Evolutionary conservation across 2,797 vertebrate species (phyloP).

Genomic region (Picus viridis): DNA sequence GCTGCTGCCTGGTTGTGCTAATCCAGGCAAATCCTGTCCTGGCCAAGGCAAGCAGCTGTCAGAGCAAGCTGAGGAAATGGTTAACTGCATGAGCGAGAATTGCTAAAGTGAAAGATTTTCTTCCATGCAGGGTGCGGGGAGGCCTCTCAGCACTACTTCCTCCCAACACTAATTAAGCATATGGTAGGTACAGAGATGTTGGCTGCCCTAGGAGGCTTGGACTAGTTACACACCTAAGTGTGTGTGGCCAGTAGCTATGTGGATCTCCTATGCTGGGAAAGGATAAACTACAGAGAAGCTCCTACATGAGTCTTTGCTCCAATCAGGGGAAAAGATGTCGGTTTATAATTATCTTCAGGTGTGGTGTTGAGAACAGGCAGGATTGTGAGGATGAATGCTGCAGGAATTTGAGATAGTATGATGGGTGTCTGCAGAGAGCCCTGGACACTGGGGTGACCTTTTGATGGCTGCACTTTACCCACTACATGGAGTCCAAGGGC

Average conservation of each 20-base stretch:
- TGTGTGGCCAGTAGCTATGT: not conserved
- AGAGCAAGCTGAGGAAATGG: not conserved
- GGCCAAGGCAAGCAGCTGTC: not conserved
- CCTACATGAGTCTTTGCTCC: not conserved
- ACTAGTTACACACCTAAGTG: not conserved
- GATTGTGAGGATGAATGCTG: not conserved
- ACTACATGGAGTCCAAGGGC: fast-evolving
- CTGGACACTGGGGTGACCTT: not conserved
- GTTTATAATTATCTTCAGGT: not conserved
- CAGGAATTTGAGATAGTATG: not conserved
- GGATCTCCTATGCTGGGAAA: not conserved
- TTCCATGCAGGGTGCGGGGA: not conserved
- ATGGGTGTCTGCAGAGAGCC: not conserved
- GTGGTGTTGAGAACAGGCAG: not conserved
- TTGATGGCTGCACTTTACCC: not conserved
- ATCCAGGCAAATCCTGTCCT: not conserved
- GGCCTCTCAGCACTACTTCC: not conserved
- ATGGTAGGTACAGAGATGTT: not conserved
- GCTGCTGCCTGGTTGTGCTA: not conserved
- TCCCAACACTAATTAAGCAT: not conserved
- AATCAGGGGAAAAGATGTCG: not conserved
- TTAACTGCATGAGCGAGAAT: not conserved
- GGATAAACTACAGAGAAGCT: not conserved
- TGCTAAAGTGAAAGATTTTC: not conserved
- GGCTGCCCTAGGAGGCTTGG: not conserved